Conservation (phyloP, 1,140 invertebrate genomes). For the Cyclina sinensis region DNA sequence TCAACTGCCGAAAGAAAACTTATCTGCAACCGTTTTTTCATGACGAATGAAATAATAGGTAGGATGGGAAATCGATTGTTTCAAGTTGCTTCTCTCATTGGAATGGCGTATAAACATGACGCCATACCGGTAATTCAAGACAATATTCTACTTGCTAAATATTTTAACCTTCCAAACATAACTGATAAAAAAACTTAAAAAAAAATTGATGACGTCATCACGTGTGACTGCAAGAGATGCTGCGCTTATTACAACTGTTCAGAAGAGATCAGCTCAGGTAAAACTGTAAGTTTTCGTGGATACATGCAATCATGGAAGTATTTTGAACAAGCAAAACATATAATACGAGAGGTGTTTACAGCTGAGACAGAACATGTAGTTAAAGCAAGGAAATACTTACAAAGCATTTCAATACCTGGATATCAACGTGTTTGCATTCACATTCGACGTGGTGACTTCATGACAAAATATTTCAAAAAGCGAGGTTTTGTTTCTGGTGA, state of each 20-base stretch:
- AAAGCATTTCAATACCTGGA: background rate
- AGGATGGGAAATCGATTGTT: slow-evolving; percentile 67
- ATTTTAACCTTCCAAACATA: slow-evolving; percentile 12
- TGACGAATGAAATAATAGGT: background rate
- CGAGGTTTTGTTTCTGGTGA: slow-evolving; percentile 10
- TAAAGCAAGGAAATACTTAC: background rate
- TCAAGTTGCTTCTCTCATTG: slow-evolving; percentile 50
- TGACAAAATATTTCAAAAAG: no score
- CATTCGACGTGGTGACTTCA: background rate
- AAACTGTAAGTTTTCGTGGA: background rate
- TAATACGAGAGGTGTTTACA: background rate
- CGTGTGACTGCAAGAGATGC: background rate
- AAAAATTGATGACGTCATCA: background rate
- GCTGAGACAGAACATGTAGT: background rate
- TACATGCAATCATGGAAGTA: slow-evolving; percentile 42
- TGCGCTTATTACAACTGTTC: background rate
- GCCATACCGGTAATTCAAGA: background rate
- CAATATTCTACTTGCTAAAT: background rate
- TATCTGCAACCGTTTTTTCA: background rate
- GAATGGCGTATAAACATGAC: slow-evolving; percentile 19
- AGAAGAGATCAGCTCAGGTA: background rate
- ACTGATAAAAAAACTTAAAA: background rate
- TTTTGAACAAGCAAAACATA: background rate
- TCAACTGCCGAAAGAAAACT: no score
- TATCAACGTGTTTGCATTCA: slow-evolving; percentile 2